phyloP scores from a whole-genome alignment of 2,888 invertebrate genomes.

The Troilus luridus region DNA sequence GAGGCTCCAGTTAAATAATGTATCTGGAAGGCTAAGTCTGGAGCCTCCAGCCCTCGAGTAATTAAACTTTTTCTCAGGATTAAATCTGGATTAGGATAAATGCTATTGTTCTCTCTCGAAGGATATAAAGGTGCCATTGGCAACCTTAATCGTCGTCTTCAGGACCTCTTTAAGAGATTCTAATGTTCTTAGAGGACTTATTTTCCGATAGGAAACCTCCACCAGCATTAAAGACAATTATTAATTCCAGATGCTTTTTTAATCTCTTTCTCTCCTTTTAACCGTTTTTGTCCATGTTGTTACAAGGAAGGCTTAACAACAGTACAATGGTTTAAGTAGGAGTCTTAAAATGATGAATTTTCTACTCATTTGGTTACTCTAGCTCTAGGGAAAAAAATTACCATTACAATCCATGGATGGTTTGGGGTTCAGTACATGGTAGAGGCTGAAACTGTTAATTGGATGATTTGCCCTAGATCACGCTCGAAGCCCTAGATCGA shows the following conservation, averaged over 20 bases:
- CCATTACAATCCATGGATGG: no score
- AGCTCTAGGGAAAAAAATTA: no score
- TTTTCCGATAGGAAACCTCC: slow-evolving; percentile 5
- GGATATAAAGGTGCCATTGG: slow-evolving; percentile 47
- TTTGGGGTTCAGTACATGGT: no score
- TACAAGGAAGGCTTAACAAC: not conserved
- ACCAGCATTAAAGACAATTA: not conserved
- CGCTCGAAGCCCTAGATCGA: no score
- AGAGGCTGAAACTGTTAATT: no score
- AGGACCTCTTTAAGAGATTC: slow-evolving; percentile 3
- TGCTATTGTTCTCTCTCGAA: slow-evolving; percentile 10
- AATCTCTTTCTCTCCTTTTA: not conserved
- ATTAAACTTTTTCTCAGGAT: slow-evolving; percentile 48
- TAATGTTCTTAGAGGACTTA: slow-evolving; percentile 33
- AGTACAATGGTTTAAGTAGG: not conserved
- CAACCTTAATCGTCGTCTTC: not conserved
- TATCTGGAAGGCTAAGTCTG: slow-evolving; percentile 1
- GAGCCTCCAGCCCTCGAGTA: not conserved
- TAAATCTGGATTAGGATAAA: slow-evolving; percentile 49
- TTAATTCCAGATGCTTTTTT: slow-evolving; percentile 28
- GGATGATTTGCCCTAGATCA: no score
- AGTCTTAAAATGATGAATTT: not conserved
- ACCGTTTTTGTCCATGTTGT: not conserved
- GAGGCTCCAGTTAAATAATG: slow-evolving; percentile 20
- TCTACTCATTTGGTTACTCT: no score